Percentiles rank a stretch among this genome's conserved stretches.
Conservation (phyloP, 2,113 vertebrate genomes). For the Pterocles burchelli region DNA sequence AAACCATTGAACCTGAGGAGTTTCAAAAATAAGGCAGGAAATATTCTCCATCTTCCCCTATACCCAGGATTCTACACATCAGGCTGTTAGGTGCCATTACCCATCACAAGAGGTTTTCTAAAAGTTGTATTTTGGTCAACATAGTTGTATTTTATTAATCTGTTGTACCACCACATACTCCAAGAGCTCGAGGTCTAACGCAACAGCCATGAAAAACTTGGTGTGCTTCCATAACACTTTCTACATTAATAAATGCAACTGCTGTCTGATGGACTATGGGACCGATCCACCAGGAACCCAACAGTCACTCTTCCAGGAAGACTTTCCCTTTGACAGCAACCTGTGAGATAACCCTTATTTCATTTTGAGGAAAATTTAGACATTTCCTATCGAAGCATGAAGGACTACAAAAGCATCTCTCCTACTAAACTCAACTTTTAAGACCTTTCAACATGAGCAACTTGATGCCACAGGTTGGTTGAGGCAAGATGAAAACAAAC, state of each 20-base stretch:
- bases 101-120: neutral
- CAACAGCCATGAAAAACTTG: neutral
- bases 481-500: neutral
- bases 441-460: neutral
- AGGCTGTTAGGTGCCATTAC: neutral
- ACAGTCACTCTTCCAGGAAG: neutral
- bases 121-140: neutral
- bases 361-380: neutral
- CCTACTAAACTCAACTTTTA: neutral
- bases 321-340: neutral
- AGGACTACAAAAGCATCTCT: rapidly evolving
- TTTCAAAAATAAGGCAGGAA: neutral
- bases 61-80: neutral
- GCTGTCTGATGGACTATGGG: neutral
- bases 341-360: neutral
- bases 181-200: neutral
- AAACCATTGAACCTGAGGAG: neutral
- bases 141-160: neutral
- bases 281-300: neutral
- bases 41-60: neutral
- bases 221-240: neutral
- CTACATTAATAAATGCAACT: neutral
- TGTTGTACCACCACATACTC: rapidly evolving
- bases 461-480: neutral
- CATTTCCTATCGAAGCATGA: neutral